Conservation (phyloP, 1,140 invertebrate genomes). For the Oryzaephilus surinamensis region DNA sequence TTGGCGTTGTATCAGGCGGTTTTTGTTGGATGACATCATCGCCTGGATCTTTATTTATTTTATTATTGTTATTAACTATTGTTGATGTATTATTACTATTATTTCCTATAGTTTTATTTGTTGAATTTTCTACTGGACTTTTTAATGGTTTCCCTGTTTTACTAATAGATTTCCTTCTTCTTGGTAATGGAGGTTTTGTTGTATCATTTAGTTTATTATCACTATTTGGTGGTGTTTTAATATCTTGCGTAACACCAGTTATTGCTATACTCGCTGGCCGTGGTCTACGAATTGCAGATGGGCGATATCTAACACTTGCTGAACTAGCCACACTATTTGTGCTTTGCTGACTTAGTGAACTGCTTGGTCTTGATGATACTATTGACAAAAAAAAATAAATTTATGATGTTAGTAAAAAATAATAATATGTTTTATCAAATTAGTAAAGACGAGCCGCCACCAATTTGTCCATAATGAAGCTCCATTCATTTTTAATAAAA, state of each 20-base stretch:
- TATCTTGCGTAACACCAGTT: slow-evolving; percentile 56
- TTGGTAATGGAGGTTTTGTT: slow-evolving; percentile 33
- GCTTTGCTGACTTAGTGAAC: slow-evolving; percentile 64
- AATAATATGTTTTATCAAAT: background rate
- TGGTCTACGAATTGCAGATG: slow-evolving; percentile 50
- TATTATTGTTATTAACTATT: background rate
- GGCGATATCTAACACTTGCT: slow-evolving; percentile 44
- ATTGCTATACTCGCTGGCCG: slow-evolving; percentile 72
- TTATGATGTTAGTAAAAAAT: slow-evolving; percentile 4
- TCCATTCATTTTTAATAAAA: too few species aligned
- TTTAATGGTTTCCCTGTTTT: slow-evolving; percentile 26
- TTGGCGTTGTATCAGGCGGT: slow-evolving; percentile 7
- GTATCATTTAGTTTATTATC: slow-evolving; percentile 15
- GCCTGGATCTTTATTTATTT: slow-evolving; percentile 4
- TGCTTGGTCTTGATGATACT: slow-evolving; percentile 65
- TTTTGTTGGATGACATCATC: slow-evolving; percentile 7
- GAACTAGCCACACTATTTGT: slow-evolving; percentile 42
- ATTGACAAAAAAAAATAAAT: slow-evolving; percentile 10
- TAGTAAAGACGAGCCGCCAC: slow-evolving; percentile 11
- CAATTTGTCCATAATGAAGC: too few species aligned
- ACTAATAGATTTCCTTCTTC: slow-evolving; percentile 28
- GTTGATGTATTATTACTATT: background rate
- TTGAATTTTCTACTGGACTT: slow-evolving; percentile 24
- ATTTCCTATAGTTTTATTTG: slow-evolving; percentile 20
- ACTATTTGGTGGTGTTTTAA: slow-evolving; percentile 13